Evolutionary conservation across 2,888 invertebrate genomes (phyloP), one percentile per base, ranked within the genome.

Genomic region (Tiliacea aurago): DNA sequence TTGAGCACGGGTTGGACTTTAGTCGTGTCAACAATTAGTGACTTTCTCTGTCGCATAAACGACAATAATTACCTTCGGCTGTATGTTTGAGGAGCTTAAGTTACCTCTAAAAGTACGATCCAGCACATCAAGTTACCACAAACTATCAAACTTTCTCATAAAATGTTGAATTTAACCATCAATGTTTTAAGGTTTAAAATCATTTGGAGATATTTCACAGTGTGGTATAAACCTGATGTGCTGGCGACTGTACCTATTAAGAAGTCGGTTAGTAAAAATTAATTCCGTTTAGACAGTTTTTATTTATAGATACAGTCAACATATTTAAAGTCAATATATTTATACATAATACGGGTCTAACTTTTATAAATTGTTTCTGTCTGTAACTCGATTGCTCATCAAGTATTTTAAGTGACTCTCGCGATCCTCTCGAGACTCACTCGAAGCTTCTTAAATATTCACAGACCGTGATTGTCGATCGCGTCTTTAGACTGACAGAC

Each of bases 371-470:
- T 84, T 86, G 72, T 81, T 76, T 69, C 70, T 55, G 70, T 75
- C 76, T 76, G 77, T 91, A 92, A 92, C 91, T 92, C 88, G 90
- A 94, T 93, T 92, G 93, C 93, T 94, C 94, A 94, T 95, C 94
- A 93, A 93, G 83, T 90, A 92, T 92, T 94, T 93, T 93, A 93
- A 95, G 94, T 93, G 93, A 91, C 91, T 93, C 89, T 90, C 82
- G 77, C 84, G 87, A 90, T 80, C 87, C 93, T 92, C 94, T 94
- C 62, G 95, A 94, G 95, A 95, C 94, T 90, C 87, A 83, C 91
- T 92, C 87, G 88, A 91, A 89, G 89, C 89, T 92, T 91, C 93
- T 95, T 93, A 94, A 95, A 95, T 95, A 95, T 95, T 95, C 94
- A 95, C 92, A 88, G 89, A 90, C 89, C 91, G 92, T 92, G 91